Evolutionary conservation across 2,113 vertebrate genomes (phyloP).

Genomic region (Diphyllodes magnificus): DNA sequence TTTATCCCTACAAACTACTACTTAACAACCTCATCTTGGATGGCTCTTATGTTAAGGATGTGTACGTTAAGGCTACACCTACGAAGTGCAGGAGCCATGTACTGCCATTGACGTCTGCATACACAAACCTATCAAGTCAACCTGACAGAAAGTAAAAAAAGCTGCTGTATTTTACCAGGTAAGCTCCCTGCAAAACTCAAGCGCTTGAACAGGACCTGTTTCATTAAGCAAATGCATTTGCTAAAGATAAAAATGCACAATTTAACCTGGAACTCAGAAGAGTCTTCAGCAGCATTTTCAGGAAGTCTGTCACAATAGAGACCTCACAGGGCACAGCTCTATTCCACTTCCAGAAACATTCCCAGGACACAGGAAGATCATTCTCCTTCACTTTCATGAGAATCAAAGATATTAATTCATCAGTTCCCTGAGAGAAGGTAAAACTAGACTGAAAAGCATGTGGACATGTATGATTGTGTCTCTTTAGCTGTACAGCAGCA

Average conservation of each 20-base stretch:
- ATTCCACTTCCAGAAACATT: not conserved
- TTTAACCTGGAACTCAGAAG: not conserved
- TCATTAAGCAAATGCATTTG: not conserved
- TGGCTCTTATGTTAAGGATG: not conserved
- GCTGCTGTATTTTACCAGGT: not conserved
- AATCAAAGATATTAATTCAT: not conserved
- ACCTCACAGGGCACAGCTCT: not conserved
- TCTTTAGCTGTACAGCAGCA: not conserved
- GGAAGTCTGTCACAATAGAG: not conserved
- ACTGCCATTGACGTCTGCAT: accelerated
- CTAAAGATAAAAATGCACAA: not conserved
- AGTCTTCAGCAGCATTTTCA: not conserved
- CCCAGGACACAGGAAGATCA: not conserved
- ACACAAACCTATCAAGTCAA: not conserved
- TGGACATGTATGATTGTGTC: accelerated
- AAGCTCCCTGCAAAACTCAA: not conserved
- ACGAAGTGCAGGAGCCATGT: not conserved
- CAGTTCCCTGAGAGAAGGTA: not conserved
- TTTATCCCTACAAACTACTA: not conserved
- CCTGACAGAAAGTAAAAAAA: not conserved
- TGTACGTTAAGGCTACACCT: not conserved
- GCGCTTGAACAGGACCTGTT: not conserved
- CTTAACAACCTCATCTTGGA: not conserved
- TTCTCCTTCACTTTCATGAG: not conserved
- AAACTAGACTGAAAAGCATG: not conserved